phyloP scores from a whole-genome alignment of 2,888 invertebrate genomes.

The Limnephilus rhombicus region DNA sequence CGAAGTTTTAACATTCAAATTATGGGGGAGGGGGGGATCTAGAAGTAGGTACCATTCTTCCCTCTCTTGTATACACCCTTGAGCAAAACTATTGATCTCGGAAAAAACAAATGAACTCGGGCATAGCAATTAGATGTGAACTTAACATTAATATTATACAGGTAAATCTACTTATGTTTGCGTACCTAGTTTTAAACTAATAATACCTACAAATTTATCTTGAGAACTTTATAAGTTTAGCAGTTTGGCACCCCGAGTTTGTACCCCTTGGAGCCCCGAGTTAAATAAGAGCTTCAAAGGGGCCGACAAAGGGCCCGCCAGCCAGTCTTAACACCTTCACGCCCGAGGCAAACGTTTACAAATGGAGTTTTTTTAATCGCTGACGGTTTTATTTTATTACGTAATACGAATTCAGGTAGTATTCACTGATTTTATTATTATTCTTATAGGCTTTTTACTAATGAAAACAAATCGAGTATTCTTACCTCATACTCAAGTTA shows the following conservation, averaged over 20 bases:
- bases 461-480: not conserved
- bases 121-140: no score
- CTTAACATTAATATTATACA: no score
- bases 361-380: slow-evolving; percentile 28
- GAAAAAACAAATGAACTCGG: no score
- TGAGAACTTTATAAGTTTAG: not conserved
- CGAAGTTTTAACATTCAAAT: no score
- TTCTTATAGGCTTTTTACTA: not conserved
- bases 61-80: no score
- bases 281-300: slow-evolving; percentile 28
- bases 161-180: no score
- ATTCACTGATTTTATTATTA: not conserved
- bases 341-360: slow-evolving; percentile 31
- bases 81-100: no score
- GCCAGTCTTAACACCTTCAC: slow-evolving; percentile 42
- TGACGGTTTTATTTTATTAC: slow-evolving; percentile 36
- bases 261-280: slow-evolving; percentile 11
- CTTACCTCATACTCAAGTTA: not conserved
- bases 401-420: not conserved
- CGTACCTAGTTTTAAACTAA: not conserved
- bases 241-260: not conserved
- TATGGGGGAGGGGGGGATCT: no score
- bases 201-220: not conserved
- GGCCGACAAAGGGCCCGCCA: slow-evolving; percentile 37
- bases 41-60: no score